Percentiles rank a stretch among this genome's conserved stretches.
These are phyloP conservation scores for Galerucella calmariensis DNA, from an alignment of 2,888 invertebrate genomes.

Conservation along the genomic window DNA sequence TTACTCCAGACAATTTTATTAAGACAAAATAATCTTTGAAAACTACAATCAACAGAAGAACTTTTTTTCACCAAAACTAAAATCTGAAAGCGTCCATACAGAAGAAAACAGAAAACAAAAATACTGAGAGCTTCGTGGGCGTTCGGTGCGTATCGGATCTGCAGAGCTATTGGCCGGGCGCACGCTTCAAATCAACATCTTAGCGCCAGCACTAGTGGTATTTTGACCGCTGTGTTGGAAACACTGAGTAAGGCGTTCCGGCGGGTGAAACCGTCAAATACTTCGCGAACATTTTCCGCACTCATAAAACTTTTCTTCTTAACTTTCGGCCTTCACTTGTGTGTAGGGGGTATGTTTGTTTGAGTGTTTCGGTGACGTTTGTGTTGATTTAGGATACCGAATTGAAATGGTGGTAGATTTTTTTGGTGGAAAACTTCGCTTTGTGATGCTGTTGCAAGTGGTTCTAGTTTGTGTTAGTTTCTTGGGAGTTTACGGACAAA, in stretches of 20 bases:
- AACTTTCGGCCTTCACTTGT: conserved; percentile 18
- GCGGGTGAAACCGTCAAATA: conserved; percentile 2
- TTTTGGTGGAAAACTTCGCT: conserved; percentile 35
- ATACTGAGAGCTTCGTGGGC: conserved; percentile 48
- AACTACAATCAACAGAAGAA: conserved; percentile 21
- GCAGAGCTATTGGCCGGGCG: conserved; percentile 57
- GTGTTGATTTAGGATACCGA: conserved; percentile 19
- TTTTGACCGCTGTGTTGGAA: conserved; percentile 51
- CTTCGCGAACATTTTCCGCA: conserved; percentile 3
- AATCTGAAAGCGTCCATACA: conserved; percentile 22
- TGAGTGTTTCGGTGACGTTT: conserved; percentile 23
- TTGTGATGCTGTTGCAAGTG: conserved; percentile 48
- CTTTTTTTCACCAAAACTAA: conserved; percentile 13
- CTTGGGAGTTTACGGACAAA: conserved; percentile 38
- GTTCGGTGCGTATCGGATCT: conserved; percentile 52
- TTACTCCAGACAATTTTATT: not conserved
- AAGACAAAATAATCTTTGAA: conserved; percentile 18
- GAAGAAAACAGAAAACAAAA: conserved; percentile 32
- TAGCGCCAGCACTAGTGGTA: conserved; percentile 55
- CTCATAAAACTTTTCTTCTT: conserved; percentile 18
- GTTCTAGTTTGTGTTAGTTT: conserved; percentile 48
- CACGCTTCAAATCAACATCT: conserved; percentile 53
- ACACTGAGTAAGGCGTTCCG: conserved; percentile 10
- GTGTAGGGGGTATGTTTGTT: conserved; percentile 19
- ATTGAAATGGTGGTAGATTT: conserved; percentile 22